A percentile compares a stretch with the other conserved stretches of the same genome.
Conservation (phyloP, 2,113 vertebrate species). For the Monarcha castaneiventris region DNA sequence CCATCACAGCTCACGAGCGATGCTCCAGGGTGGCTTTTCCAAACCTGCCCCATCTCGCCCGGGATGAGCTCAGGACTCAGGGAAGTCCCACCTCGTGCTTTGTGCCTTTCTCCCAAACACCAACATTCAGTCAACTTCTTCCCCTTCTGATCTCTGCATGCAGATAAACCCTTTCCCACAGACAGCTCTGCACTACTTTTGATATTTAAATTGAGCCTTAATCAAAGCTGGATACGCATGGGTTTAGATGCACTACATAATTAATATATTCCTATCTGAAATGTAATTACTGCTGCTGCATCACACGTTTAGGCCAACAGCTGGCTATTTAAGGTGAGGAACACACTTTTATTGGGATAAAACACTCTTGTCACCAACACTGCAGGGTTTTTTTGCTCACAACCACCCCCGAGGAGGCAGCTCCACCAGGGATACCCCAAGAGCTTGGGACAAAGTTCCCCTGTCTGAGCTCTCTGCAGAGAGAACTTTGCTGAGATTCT, state of each 20-base stretch:
- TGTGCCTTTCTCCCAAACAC: background rate
- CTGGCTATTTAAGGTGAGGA: background rate
- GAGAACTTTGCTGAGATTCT: background rate
- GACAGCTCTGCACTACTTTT: background rate
- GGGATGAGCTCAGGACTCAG: background rate
- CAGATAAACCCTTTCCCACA: background rate
- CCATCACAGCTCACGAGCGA: rapidly evolving
- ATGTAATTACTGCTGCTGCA: background rate
- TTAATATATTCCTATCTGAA: background rate
- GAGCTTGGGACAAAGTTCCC: rapidly evolving
- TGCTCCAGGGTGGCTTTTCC: rapidly evolving
- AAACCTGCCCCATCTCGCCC: background rate
- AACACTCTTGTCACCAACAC: background rate
- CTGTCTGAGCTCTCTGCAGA: background rate
- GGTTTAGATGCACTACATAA: background rate
- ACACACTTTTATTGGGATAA: background rate
- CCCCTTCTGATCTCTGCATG: background rate
- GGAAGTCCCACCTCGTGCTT: rapidly evolving
- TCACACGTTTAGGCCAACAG: background rate
- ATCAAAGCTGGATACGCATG: background rate
- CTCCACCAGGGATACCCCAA: rapidly evolving
- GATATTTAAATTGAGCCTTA: background rate
- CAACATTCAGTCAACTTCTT: background rate
- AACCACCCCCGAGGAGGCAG: background rate
- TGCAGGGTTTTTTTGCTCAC: background rate